Conservation (phyloP, 2,888 invertebrate genomes). For the Odontothrips loti region DNA sequence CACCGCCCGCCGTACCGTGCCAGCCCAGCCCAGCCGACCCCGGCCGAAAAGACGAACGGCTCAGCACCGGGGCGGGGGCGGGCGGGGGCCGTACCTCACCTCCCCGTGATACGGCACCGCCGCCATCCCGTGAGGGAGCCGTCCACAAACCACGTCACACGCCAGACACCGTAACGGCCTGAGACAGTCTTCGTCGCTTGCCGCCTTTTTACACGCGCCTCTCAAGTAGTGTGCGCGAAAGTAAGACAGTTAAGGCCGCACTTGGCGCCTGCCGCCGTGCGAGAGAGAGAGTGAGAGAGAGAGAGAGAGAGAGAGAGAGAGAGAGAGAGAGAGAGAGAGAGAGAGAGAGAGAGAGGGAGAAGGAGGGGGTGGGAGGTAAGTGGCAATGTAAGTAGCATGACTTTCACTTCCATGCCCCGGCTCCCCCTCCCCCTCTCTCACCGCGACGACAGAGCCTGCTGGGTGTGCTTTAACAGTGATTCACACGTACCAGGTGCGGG, state of each 20-base stretch:
- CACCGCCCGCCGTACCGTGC: not conserved
- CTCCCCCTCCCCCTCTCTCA: not conserved
- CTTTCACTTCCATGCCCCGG: too few species aligned
- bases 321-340: too few species aligned
- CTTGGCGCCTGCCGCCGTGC: too few species aligned
- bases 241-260: too few species aligned
- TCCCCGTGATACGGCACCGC: not conserved
- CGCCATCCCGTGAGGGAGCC: too few species aligned
- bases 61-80: not conserved
- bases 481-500: constrained; percentile 18
- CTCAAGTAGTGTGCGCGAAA: not conserved
- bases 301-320: not conserved
- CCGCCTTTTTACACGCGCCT: too few species aligned
- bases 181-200: too few species aligned
- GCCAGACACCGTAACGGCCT: too few species aligned
- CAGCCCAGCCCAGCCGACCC: not conserved
- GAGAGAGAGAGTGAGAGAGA: not conserved
- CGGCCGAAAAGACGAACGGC: not conserved
- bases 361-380: too few species aligned
- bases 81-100: not conserved
- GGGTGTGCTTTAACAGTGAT: not conserved
- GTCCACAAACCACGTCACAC: too few species aligned
- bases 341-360: too few species aligned
- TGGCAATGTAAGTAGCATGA: too few species aligned
- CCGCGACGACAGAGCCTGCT: not conserved